A percentile compares a stretch with the other conserved stretches of the same genome.
Evolutionary conservation across 2,888 invertebrate species (phyloP).

Genomic region (Epirrhoe alternata): DNA sequence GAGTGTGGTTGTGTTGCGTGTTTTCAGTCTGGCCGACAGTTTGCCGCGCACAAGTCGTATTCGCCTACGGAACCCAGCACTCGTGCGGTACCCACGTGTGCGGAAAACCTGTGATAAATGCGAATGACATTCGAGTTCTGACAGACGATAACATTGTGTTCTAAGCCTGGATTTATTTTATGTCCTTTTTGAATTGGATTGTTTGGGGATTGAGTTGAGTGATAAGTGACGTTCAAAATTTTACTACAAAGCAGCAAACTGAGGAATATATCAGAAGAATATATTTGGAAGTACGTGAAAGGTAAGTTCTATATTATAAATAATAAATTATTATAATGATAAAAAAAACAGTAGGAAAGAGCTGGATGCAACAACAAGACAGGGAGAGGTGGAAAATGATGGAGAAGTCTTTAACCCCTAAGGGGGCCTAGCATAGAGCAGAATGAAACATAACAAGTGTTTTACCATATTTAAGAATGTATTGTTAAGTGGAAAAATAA

Average conservation of each 20-base stretch:
- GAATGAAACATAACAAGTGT: no score
- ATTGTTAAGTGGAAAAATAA: no score
- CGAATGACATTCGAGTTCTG: conserved; percentile 62
- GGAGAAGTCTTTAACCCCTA: no score
- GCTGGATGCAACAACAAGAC: neutral
- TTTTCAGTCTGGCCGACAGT: conserved; percentile 79
- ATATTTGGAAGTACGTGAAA: conserved; percentile 81
- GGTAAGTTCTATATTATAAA: conserved; percentile 63
- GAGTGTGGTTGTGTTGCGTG: conserved; percentile 69
- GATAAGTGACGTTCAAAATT: conserved; percentile 70
- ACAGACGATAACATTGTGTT: conserved; percentile 67
- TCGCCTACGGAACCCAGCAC: conserved; percentile 45
- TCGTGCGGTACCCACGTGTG: conserved; percentile 65
- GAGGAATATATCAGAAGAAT: conserved; percentile 78
- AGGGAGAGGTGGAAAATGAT: no score
- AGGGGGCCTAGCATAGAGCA: no score
- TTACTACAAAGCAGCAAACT: conserved; percentile 71
- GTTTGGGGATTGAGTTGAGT: conserved; percentile 63
- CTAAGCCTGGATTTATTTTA: conserved; percentile 34
- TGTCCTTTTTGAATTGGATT: conserved; percentile 19
- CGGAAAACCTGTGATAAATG: conserved; percentile 71
- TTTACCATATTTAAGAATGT: no score
- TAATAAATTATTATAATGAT: no score
- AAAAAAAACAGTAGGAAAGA: no score
- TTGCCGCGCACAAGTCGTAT: conserved; percentile 80